Conservation (phyloP, 2,113 vertebrate genomes). For the Ursus arctos region DNA sequence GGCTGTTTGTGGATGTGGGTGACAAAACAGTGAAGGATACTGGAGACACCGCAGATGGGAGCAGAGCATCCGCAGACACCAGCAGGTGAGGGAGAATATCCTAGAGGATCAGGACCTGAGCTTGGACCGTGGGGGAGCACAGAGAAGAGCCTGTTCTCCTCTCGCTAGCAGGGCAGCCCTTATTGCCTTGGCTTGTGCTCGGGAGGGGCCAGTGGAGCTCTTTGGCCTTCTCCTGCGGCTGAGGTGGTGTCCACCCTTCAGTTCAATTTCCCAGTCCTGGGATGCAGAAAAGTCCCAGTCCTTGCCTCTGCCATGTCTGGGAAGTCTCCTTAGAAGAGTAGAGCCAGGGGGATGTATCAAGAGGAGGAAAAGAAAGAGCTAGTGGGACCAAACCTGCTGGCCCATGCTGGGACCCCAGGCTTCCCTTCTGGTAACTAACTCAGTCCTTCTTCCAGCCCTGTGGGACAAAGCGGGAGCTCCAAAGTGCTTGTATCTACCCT, state of each 20-base stretch:
- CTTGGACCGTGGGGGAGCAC: not conserved
- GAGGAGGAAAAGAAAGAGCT: not conserved
- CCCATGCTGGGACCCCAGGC: no score
- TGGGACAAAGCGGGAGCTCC: not conserved
- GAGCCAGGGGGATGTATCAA: not conserved
- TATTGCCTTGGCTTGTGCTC: not conserved
- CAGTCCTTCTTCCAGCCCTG: conserved; percentile 77
- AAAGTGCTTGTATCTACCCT: conserved; percentile 38
- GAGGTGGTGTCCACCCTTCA: fast-evolving
- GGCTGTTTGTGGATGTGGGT: not conserved
- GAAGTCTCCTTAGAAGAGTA: not conserved
- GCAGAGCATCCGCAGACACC: fast-evolving
- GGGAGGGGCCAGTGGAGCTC: fast-evolving
- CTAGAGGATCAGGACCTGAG: not conserved
- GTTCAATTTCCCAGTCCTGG: not conserved
- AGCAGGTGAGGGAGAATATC: conserved; percentile 57
- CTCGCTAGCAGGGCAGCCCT: no score
- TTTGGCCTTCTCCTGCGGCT: not conserved
- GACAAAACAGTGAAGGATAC: not conserved
- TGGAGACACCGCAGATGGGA: not conserved
- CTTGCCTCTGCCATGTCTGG: not conserved
- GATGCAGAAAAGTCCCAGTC: not conserved
- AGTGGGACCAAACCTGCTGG: not conserved
- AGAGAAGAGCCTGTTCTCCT: not conserved
- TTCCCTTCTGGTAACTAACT: not conserved